These are phyloP conservation scores for Leptinotarsa undecemlineata DNA, from an alignment of 1,140 invertebrate genomes.

Conservation along the genomic window DNA sequence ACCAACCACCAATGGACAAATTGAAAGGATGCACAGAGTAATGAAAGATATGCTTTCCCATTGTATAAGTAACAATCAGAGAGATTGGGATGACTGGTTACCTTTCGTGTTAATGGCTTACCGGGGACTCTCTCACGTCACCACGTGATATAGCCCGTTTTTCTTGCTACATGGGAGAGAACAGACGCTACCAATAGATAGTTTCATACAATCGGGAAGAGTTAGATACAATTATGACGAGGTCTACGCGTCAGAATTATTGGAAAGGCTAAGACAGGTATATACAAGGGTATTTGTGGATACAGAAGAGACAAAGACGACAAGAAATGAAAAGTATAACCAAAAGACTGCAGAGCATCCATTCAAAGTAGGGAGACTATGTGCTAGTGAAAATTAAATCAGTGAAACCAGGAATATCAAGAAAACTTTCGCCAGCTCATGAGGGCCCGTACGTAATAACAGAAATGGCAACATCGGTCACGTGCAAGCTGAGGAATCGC, in stretches of 20 bases:
- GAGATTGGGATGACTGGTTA: constrained; percentile 51
- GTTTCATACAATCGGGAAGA: background rate
- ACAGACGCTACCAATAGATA: background rate
- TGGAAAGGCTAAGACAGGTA: too few relatives aligned
- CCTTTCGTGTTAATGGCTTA: constrained; percentile 36
- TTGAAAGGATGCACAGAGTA: constrained; percentile 49
- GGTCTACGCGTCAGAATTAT: background rate
- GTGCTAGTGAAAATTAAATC: background rate
- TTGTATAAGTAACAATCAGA: constrained; percentile 33
- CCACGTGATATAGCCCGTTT: constrained; percentile 43
- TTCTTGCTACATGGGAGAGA: constrained; percentile 34
- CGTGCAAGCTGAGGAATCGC: background rate
- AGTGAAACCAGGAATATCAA: background rate
- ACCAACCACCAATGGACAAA: constrained; percentile 50
- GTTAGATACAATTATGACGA: background rate
- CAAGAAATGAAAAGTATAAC: background rate
- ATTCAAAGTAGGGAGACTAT: background rate
- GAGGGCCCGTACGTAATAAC: background rate
- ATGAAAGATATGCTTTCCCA: constrained; percentile 41
- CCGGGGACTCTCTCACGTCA: constrained; percentile 41
- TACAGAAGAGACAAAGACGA: background rate
- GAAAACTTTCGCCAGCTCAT: background rate
- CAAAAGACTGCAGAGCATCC: background rate
- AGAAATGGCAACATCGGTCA: background rate
- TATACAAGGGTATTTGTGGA: background rate